phyloP scores from a whole-genome alignment of 2,113 vertebrate genomes.

The Amphiprion percula region DNA sequence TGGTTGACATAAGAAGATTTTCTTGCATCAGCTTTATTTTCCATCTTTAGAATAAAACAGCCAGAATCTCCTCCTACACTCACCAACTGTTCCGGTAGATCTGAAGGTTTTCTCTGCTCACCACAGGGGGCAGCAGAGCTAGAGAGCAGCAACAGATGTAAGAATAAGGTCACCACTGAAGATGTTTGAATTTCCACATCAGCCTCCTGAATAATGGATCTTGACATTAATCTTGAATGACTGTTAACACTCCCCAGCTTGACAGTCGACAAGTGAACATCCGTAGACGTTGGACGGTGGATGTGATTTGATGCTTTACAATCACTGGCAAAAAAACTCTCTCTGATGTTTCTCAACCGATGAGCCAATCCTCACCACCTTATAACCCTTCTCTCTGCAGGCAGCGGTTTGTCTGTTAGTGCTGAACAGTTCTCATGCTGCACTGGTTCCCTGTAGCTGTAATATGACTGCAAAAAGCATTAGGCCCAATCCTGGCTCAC shows the following conservation, averaged over 20 bases:
- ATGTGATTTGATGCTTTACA: conserved; percentile 36
- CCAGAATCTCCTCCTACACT: not conserved
- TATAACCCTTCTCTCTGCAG: conserved; percentile 44
- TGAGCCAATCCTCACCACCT: conserved; percentile 39
- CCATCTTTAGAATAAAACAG: not conserved
- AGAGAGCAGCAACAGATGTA: conserved; percentile 59
- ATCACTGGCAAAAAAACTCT: conserved; percentile 26
- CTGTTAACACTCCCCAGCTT: conserved; percentile 33
- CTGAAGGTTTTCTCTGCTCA: not conserved
- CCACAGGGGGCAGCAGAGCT: conserved; percentile 23
- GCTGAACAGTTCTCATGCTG: conserved; percentile 32
- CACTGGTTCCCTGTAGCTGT: conserved; percentile 41
- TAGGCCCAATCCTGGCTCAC: conserved; percentile 46
- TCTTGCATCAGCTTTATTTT: not conserved
- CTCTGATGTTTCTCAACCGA: conserved; percentile 44
- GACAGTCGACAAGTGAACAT: conserved; percentile 48
- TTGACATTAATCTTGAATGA: conserved; percentile 56
- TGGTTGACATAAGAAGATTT: not conserved
- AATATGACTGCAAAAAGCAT: conserved; percentile 61
- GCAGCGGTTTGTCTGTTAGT: conserved; percentile 24
- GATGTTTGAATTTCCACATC: conserved; percentile 45
- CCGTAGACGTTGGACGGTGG: conserved; percentile 30
- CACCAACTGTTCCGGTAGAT: not conserved
- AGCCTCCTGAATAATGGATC: conserved; percentile 59
- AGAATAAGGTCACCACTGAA: conserved; percentile 48